phyloP scores from a whole-genome alignment of 2,797 vertebrate genomes.

The Microctenopoma steveboyesi region DNA sequence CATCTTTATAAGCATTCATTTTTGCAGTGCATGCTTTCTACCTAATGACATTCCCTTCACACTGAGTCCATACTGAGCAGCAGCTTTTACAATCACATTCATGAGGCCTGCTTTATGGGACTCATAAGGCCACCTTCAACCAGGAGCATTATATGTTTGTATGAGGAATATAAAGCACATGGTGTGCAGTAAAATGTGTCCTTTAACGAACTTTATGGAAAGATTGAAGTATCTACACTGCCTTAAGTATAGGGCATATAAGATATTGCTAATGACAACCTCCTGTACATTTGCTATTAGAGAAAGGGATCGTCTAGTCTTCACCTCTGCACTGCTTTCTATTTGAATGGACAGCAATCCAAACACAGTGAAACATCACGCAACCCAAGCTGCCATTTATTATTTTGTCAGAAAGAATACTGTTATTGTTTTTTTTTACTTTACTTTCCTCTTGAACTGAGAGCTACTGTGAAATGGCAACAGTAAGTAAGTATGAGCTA shows the following conservation, averaged over 20 bases:
- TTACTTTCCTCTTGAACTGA: no score
- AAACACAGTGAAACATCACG: constrained; percentile 32
- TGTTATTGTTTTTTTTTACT: constrained; percentile 17
- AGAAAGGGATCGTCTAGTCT: constrained; percentile 58
- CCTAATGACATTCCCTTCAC: constrained; percentile 75
- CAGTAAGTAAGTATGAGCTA: constrained; percentile 1
- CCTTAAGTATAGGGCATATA: constrained; percentile 74
- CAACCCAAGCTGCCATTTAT: constrained; percentile 7
- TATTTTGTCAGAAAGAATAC: constrained; percentile 30
- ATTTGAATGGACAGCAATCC: constrained; percentile 52
- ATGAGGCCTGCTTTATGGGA: constrained; percentile 91
- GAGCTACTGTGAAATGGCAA: no score
- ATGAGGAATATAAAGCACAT: constrained; percentile 93
- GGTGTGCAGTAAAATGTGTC: constrained; percentile 93
- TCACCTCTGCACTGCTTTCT: constrained; percentile 49
- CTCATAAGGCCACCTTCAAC: constrained; percentile 92
- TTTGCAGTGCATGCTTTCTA: constrained; percentile 71
- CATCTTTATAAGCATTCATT: constrained; percentile 73
- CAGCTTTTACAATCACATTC: constrained; percentile 89
- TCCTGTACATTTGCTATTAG: constrained; percentile 70
- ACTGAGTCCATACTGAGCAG: constrained; percentile 68
- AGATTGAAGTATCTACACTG: constrained; percentile 77
- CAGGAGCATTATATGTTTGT: constrained; percentile 92
- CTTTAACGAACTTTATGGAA: constrained; percentile 91
- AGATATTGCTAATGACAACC: constrained; percentile 72